These are phyloP conservation scores for Bursaphelenchus okinawaensis DNA, from an alignment of 2,888 invertebrate species.

Conservation along the genomic window DNA sequence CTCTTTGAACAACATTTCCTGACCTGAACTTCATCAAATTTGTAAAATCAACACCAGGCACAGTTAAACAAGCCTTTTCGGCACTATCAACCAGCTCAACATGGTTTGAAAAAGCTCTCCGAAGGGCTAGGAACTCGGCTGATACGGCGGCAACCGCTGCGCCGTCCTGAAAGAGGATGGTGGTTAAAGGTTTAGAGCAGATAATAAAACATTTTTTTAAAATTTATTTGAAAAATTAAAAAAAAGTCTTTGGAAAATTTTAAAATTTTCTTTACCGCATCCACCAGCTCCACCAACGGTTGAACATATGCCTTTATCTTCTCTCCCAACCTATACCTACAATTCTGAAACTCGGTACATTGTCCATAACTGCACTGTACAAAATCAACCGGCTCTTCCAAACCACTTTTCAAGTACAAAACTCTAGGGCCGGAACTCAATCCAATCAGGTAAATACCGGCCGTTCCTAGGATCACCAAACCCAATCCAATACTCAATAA, in stretches of 20 bases:
- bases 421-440: not conserved
- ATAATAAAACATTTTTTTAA: not conserved
- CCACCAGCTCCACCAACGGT: conserved; percentile 21
- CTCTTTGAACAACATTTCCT: conserved; percentile 7
- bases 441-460: not conserved
- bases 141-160: conserved; percentile 5
- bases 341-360: not conserved
- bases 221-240: not conserved
- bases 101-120: conserved; percentile 6
- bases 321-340: not conserved
- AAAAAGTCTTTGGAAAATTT: conserved; percentile 12
- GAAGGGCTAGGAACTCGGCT: conserved; percentile 18
- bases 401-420: not conserved
- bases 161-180: conserved; percentile 9
- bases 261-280: conserved; percentile 21
- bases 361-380: not conserved
- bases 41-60: conserved; percentile 27
- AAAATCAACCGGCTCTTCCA: not conserved
- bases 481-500: not conserved
- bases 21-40: conserved; percentile 12
- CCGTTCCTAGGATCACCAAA: not conserved
- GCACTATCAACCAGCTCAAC: conserved; percentile 7
- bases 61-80: conserved; percentile 21
- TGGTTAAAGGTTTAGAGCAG: conserved; percentile 16
- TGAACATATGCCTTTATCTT: conserved; percentile 21